Conservation (phyloP, 2,888 invertebrate genomes). For the Baccha elongata region DNA sequence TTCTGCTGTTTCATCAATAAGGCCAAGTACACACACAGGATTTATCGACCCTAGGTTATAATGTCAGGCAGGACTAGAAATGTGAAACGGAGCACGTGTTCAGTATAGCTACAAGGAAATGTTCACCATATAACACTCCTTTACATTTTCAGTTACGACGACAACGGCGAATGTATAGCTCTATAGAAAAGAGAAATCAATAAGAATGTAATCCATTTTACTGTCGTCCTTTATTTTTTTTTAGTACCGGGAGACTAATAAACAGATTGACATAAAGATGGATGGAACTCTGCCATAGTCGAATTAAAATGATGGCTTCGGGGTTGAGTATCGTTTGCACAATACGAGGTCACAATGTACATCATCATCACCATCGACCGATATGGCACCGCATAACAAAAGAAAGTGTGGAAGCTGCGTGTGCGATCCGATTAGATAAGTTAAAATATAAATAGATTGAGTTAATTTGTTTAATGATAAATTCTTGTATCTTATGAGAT, state of each 20-base stretch:
- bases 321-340: slow-evolving; percentile 40
- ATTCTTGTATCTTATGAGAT: slow-evolving; percentile 2
- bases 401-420: slow-evolving; percentile 47
- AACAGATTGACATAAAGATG: slow-evolving; percentile 72
- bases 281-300: slow-evolving; percentile 60
- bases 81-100: slow-evolving; percentile 63
- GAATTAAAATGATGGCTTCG: slow-evolving; percentile 56
- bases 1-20: slow-evolving; percentile 71
- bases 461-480: slow-evolving; percentile 43
- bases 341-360: slow-evolving; percentile 46
- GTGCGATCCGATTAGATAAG: slow-evolving; percentile 36
- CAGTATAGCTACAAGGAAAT: slow-evolving; percentile 26
- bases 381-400: neutral
- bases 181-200: slow-evolving; percentile 57
- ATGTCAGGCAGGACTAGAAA: slow-evolving; percentile 39
- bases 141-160: slow-evolving; percentile 49
- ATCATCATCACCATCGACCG: slow-evolving; percentile 21
- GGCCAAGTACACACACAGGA: slow-evolving; percentile 59
- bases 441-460: slow-evolving; percentile 28
- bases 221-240: slow-evolving; percentile 60
- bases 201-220: slow-evolving; percentile 71
- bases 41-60: slow-evolving; percentile 60
- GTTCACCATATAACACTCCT: slow-evolving; percentile 59
- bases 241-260: slow-evolving; percentile 65
- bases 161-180: neutral